These are phyloP conservation scores for Platycheirus albimanus DNA, from an alignment of 2,888 invertebrate genomes.

Conservation along the genomic window DNA sequence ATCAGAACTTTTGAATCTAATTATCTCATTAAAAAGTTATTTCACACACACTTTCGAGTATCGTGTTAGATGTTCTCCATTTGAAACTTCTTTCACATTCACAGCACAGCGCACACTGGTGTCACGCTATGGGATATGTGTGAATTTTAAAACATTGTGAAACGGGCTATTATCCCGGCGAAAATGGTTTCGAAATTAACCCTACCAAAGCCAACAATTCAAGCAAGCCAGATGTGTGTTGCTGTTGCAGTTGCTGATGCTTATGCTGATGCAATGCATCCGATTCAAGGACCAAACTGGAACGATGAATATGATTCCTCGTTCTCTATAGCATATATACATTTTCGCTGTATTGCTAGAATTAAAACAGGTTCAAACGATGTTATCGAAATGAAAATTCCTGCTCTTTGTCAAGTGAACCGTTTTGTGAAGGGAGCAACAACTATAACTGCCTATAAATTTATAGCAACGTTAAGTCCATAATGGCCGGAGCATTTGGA, in stretches of 20 bases:
- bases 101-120: too few species aligned
- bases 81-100: constrained; percentile 53
- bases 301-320: constrained; percentile 40
- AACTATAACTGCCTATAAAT: too few species aligned
- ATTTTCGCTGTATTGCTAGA: constrained; percentile 45
- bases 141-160: constrained; percentile 45
- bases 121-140: constrained; percentile 37
- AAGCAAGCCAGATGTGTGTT: constrained; percentile 7
- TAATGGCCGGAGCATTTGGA: neutral
- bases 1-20: constrained; percentile 73
- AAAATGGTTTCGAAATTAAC: constrained; percentile 60
- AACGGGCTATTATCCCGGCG: constrained; percentile 54
- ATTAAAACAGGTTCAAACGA: constrained; percentile 56
- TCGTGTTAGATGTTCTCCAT: constrained; percentile 38
- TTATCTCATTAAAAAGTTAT: constrained; percentile 82
- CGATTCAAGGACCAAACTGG: constrained; percentile 22
- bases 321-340: constrained; percentile 1
- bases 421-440: constrained; percentile 39
- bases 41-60: constrained; percentile 76
- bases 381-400: constrained; percentile 62
- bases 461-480: neutral
- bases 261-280: constrained; percentile 19
- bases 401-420: constrained; percentile 63
- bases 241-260: neutral
- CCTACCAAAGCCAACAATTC: constrained; percentile 13